Evolutionary conservation across 2,888 invertebrate species (phyloP).

Genomic region (Spicauda simplicius): DNA sequence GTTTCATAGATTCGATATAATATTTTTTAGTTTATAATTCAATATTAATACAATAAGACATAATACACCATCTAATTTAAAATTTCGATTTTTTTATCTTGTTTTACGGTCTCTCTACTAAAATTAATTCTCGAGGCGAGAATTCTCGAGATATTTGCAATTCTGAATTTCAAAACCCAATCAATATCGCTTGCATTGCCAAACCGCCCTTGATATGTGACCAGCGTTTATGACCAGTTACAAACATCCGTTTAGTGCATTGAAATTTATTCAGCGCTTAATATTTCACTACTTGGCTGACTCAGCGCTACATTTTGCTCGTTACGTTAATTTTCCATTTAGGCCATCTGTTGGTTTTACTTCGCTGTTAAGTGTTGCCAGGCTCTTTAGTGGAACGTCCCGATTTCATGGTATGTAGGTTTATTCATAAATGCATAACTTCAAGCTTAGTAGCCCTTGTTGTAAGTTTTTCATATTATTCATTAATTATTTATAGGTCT

Average conservation of each 20-base stretch:
- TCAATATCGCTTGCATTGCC: constrained; percentile 38
- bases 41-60: too few relatives aligned
- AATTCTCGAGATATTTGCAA: too few relatives aligned
- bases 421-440: too few relatives aligned
- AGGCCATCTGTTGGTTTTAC: constrained; percentile 28
- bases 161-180: not conserved
- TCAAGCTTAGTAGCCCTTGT: too few relatives aligned
- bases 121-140: too few relatives aligned
- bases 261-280: constrained; percentile 40
- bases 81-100: too few relatives aligned
- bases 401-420: not conserved
- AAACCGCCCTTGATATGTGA: constrained; percentile 43
- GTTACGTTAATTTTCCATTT: constrained; percentile 37
- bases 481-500: too few relatives aligned
- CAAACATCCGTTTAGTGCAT: constrained; percentile 37
- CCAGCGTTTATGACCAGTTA: constrained; percentile 43
- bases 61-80: too few relatives aligned
- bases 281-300: constrained; percentile 33
- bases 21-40: too few relatives aligned
- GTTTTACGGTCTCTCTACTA: too few relatives aligned
- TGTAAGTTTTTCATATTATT: too few relatives aligned
- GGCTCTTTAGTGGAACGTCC: not conserved
- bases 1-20: too few relatives aligned
- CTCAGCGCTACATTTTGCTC: constrained; percentile 39
- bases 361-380: constrained; percentile 8